Conservation (phyloP, 2,113 vertebrate genomes). For the Lates calcarifer region DNA sequence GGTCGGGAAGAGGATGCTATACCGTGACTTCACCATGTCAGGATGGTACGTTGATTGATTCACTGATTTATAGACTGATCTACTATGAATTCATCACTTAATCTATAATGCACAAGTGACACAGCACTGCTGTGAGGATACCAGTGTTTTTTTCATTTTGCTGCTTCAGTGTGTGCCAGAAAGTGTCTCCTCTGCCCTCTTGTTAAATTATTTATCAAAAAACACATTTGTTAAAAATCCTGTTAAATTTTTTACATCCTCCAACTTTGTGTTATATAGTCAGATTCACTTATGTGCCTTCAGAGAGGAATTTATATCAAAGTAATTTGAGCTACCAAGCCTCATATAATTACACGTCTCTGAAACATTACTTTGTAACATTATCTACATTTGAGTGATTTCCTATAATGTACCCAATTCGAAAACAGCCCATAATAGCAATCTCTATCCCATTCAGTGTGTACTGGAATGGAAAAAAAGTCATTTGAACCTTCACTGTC, state of each 20-base stretch:
- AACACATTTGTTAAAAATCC: conserved; percentile 29
- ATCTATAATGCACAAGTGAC: neutral
- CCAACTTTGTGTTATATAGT: conserved; percentile 2
- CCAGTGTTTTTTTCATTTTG: neutral
- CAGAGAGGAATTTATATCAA: neutral
- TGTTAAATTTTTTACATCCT: neutral
- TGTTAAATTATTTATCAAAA: conserved; percentile 8
- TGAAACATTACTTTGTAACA: neutral
- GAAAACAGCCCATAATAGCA: neutral
- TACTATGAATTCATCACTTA: neutral
- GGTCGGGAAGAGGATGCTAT: conserved; percentile 97
- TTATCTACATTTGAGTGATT: conserved; percentile 18
- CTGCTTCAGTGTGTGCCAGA: neutral
- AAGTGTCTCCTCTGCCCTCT: neutral
- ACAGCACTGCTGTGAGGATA: neutral
- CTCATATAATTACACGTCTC: neutral
- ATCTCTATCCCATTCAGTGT: neutral
- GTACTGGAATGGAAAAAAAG: neutral
- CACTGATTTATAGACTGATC: neutral
- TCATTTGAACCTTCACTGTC: conserved; percentile 3
- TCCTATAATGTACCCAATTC: neutral
- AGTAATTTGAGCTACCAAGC: conserved; percentile 9
- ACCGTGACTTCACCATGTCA: conserved; percentile 97
- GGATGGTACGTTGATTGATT: conserved; percentile 90
- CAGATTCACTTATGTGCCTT: conserved; percentile 6